These are phyloP conservation scores for Dicrostonyx torquatus DNA, from an alignment of 2,797 vertebrate species.

Conservation along the genomic window DNA sequence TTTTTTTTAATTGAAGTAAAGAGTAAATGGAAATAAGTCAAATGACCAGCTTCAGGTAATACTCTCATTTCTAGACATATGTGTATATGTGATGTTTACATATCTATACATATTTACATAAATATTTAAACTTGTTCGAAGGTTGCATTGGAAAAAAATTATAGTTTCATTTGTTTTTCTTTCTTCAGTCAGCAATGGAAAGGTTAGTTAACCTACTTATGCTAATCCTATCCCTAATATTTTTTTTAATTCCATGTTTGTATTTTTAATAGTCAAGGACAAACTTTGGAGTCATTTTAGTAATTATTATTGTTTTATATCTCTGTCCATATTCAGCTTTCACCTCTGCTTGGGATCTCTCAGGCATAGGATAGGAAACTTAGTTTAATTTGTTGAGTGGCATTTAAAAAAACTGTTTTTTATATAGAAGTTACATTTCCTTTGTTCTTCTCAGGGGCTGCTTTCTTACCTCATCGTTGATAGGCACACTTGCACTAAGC, in stretches of 20 bases:
- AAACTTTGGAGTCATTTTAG: slow-evolving; percentile 56
- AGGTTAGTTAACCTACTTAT: not conserved
- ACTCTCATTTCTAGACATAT: not conserved
- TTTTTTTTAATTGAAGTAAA: not conserved
- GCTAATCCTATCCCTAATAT: not conserved
- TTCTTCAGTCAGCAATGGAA: not conserved
- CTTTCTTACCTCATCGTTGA: slow-evolving; percentile 97
- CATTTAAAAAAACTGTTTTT: slow-evolving; percentile 54
- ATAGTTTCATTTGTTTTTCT: not conserved
- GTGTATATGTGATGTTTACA: not conserved
- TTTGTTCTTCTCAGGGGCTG: slow-evolving; percentile 90
- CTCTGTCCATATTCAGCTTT: slow-evolving; percentile 22
- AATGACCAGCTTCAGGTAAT: not conserved
- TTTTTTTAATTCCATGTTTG: slow-evolving; percentile 36
- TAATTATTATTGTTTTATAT: slow-evolving; percentile 29
- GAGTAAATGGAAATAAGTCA: not conserved
- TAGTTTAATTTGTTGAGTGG: not conserved
- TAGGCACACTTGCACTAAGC: slow-evolving; percentile 96
- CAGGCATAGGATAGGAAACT: not conserved
- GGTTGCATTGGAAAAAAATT: not conserved
- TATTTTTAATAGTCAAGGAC: slow-evolving; percentile 50
- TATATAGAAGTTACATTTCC: slow-evolving; percentile 8
- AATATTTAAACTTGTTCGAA: not conserved
- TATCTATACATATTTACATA: not conserved
- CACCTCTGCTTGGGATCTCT: slow-evolving; percentile 32